Evolutionary conservation across 2,797 vertebrate species (phyloP).

Genomic region (Otus scops): DNA sequence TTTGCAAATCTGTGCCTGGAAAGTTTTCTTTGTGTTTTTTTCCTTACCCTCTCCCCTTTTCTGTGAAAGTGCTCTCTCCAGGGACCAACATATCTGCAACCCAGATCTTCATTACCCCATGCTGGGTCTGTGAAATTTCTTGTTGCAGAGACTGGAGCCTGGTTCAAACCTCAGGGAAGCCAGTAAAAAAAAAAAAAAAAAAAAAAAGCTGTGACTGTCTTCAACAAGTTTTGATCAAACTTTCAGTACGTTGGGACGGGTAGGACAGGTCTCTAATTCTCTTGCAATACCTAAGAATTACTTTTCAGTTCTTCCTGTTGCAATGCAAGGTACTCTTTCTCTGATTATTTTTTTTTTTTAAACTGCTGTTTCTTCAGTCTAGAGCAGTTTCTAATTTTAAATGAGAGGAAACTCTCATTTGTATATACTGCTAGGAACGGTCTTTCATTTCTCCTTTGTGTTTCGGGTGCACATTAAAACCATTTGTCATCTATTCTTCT

Average conservation of each 20-base stretch:
- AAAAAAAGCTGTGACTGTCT: not conserved
- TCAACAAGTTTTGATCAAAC: not conserved
- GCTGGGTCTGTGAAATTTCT: slow-evolving; percentile 21
- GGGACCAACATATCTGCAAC: slow-evolving; percentile 5
- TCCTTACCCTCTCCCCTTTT: not conserved
- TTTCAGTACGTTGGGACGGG: not conserved
- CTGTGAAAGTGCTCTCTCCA: not conserved
- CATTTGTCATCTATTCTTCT: slow-evolving; percentile 47
- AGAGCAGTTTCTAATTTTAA: slow-evolving; percentile 62
- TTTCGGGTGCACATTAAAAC: not conserved
- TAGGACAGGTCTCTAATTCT: not conserved
- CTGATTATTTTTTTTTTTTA: not conserved
- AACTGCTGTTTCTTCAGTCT: not conserved
- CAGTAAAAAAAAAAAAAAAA: not conserved
- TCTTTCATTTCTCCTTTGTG: slow-evolving; percentile 69
- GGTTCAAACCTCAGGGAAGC: not conserved
- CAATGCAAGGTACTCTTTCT: not conserved
- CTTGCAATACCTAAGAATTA: not conserved
- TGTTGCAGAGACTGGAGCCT: not conserved
- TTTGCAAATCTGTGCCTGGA: slow-evolving; percentile 52
- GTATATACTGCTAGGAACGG: slow-evolving; percentile 34
- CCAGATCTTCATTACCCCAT: not conserved
- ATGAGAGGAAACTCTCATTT: slow-evolving; percentile 64
- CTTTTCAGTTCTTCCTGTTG: not conserved
- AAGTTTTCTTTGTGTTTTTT: slow-evolving; percentile 4